These are phyloP conservation scores for Heloderma charlesbogerti DNA, from an alignment of 2,113 vertebrate species.

Conservation along the genomic window DNA sequence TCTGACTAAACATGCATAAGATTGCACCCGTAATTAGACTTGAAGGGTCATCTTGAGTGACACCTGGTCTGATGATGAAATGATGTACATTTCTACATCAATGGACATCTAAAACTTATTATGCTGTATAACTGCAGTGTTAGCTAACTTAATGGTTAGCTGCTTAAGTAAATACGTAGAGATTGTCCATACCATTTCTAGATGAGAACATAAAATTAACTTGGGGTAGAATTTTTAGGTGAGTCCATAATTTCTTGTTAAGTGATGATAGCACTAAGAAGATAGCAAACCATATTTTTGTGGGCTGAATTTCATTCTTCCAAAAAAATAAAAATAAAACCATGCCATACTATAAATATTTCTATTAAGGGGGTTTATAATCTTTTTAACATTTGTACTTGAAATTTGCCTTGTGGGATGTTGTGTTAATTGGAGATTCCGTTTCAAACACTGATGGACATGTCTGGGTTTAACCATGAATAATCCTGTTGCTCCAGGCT, in stretches of 20 bases:
- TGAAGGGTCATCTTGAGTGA: slow-evolving; percentile 22
- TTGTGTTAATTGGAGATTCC: background rate
- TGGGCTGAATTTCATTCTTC: background rate
- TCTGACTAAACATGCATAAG: no score
- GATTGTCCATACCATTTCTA: background rate
- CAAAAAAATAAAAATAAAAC: background rate
- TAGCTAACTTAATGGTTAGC: background rate
- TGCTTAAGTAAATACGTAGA: rapidly evolving
- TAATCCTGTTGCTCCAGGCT: background rate
- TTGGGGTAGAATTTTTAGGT: background rate
- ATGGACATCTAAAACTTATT: background rate
- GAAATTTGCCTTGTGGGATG: background rate
- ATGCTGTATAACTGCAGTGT: background rate
- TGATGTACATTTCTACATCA: slow-evolving; percentile 11
- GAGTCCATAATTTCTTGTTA: background rate
- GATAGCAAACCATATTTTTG: slow-evolving; percentile 2
- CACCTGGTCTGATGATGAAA: background rate
- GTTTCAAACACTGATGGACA: rapidly evolving
- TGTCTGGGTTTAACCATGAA: background rate
- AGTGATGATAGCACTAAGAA: background rate
- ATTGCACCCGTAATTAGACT: background rate
- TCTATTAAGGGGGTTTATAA: background rate
- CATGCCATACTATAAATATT: slow-evolving; percentile 27
- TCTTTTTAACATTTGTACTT: background rate
- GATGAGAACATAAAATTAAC: rapidly evolving